Percentiles rank a stretch among this genome's conserved stretches.
phyloP scores from a whole-genome alignment of 2,797 vertebrate species.

The Galagoides demidoff region DNA sequence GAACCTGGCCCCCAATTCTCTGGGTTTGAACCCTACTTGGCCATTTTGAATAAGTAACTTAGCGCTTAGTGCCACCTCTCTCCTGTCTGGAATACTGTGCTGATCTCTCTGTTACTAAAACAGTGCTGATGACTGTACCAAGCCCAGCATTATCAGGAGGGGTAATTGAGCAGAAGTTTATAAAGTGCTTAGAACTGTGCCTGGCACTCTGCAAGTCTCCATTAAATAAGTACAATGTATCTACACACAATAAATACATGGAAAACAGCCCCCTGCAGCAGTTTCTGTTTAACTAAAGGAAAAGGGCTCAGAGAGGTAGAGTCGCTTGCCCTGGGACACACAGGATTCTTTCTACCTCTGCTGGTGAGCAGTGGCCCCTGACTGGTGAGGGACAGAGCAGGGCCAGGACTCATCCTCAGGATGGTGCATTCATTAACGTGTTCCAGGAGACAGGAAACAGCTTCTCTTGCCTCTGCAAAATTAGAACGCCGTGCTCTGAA shows the following conservation, averaged over 20 bases:
- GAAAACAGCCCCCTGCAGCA: neutral
- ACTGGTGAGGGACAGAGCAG: neutral
- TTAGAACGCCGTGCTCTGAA: neutral
- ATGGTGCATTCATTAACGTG: neutral
- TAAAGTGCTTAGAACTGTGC: neutral
- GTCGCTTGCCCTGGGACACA: neutral
- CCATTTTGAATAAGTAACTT: neutral
- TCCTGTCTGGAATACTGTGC: neutral
- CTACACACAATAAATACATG: neutral
- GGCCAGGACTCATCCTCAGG: neutral
- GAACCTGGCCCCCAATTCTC: neutral
- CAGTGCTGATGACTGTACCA: neutral
- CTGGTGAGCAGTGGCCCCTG: neutral
- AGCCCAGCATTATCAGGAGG: neutral
- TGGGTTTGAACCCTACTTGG: neutral
- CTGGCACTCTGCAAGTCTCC: neutral
- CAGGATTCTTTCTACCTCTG: neutral
- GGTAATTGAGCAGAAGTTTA: neutral
- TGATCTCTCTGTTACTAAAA: neutral
- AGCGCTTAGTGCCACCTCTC: neutral
- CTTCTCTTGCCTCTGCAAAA: neutral
- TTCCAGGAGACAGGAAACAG: neutral
- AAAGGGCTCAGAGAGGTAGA: slow-evolving; percentile 39
- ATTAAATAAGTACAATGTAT: neutral
- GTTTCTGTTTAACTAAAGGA: neutral